phyloP scores from a whole-genome alignment of 2,113 vertebrate species.

The Daboia siamensis region DNA sequence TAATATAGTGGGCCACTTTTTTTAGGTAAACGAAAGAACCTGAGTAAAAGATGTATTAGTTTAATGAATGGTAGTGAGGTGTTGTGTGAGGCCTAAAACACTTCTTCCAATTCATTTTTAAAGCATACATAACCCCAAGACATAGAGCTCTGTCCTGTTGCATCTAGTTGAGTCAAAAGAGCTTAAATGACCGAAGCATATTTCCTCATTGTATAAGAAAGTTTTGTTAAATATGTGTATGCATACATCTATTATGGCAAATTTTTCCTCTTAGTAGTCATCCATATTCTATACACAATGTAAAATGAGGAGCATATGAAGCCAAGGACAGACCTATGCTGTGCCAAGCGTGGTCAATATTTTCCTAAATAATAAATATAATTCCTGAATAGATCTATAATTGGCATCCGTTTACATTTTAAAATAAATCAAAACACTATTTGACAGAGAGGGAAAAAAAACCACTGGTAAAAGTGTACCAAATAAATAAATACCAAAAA shows the following conservation, averaged over 20 bases:
- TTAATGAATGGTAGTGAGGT: neutral
- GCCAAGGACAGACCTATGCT: neutral
- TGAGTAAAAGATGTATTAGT: neutral
- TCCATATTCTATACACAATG: neutral
- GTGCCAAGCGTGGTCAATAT: neutral
- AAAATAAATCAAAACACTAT: neutral
- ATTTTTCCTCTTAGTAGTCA: neutral
- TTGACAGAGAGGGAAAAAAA: neutral
- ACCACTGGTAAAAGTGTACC: neutral
- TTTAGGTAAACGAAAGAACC: neutral
- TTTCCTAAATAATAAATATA: neutral
- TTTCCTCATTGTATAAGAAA: neutral
- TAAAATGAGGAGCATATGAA: neutral
- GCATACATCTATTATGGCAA: neutral
- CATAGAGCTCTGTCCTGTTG: neutral
- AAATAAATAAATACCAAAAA: slow-evolving; percentile 32
- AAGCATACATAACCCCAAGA: neutral
- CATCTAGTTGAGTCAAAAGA: slow-evolving; percentile 25
- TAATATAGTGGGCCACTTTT: neutral
- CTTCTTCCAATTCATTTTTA: neutral
- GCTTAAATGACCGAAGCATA: slow-evolving; percentile 40
- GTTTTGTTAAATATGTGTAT: neutral
- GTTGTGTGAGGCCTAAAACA: neutral
- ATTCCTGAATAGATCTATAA: neutral
- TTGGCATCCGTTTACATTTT: neutral